phyloP scores from a whole-genome alignment of 2,113 vertebrate genomes.

The Sisor rabdophorus region DNA sequence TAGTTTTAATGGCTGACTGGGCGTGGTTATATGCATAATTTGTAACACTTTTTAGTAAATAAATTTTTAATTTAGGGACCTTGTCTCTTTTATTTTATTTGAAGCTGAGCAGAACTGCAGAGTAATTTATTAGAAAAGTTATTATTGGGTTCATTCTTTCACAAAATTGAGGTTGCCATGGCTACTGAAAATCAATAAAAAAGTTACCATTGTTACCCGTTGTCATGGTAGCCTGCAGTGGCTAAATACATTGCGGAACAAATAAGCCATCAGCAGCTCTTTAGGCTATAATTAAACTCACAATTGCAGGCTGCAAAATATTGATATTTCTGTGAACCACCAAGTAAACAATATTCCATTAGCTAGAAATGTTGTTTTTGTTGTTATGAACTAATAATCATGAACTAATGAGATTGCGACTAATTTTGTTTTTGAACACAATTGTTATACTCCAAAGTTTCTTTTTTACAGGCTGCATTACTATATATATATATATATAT shows the following conservation, averaged over 20 bases:
- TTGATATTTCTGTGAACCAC: not conserved
- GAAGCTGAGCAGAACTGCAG: slow-evolving; percentile 10
- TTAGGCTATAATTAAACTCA: not conserved
- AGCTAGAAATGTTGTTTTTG: not conserved
- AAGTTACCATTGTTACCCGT: slow-evolving; percentile 35
- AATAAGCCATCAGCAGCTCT: not conserved
- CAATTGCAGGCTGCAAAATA: not conserved
- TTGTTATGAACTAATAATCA: not conserved
- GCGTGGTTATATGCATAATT: not conserved
- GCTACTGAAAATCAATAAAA: slow-evolving; percentile 37
- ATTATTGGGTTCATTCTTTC: slow-evolving; percentile 36
- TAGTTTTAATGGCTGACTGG: too few relatives aligned
- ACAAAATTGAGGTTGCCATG: slow-evolving; percentile 50
- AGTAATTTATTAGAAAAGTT: slow-evolving; percentile 10
- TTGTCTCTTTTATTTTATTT: slow-evolving; percentile 8
- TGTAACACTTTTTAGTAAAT: not conserved
- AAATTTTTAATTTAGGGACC: too few relatives aligned
- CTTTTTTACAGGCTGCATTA: not conserved
- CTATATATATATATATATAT: too few relatives aligned
- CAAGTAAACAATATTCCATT: not conserved
- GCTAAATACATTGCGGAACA: slow-evolving; percentile 10
- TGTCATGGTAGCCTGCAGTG: slow-evolving; percentile 42
- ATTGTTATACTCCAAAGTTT: not conserved
- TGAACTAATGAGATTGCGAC: not conserved
- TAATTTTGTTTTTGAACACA: not conserved